phyloP scores from a whole-genome alignment of 2,113 vertebrate genomes.

The Cyanoderma ruficeps region DNA sequence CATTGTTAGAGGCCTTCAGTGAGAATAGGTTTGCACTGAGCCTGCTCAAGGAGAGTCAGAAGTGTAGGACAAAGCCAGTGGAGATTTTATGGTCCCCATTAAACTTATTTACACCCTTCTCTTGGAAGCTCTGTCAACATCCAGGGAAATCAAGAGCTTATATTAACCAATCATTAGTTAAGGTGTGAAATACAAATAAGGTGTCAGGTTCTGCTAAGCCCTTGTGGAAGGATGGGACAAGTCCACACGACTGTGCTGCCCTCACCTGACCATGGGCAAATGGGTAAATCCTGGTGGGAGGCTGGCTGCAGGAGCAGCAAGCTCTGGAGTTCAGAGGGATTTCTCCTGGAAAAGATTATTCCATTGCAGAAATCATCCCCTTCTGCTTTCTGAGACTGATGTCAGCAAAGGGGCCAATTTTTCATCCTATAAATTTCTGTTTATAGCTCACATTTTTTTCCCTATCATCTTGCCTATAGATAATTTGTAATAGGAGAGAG shows the following conservation, averaged over 20 bases:
- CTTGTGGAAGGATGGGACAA: neutral
- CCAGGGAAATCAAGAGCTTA: neutral
- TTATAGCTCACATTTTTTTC: neutral
- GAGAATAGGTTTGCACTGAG: neutral
- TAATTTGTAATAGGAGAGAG: neutral
- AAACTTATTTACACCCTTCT: neutral
- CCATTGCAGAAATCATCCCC: neutral
- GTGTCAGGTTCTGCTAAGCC: neutral
- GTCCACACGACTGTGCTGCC: rapidly evolving
- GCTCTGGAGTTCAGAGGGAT: neutral
- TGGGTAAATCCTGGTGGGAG: neutral
- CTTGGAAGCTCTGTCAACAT: neutral
- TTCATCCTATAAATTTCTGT: neutral
- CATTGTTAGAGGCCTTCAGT: neutral
- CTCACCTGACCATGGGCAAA: neutral
- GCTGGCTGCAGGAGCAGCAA: neutral
- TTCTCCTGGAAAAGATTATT: neutral
- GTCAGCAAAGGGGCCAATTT: neutral
- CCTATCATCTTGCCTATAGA: neutral
- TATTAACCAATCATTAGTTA: neutral
- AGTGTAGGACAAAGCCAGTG: neutral
- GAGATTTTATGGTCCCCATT: neutral
- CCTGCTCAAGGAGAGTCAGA: neutral
- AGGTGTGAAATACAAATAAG: neutral
- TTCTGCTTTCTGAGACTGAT: neutral